Conservation (phyloP, 2,888 invertebrate species). For the Phoenoteleia sp. region DNA sequence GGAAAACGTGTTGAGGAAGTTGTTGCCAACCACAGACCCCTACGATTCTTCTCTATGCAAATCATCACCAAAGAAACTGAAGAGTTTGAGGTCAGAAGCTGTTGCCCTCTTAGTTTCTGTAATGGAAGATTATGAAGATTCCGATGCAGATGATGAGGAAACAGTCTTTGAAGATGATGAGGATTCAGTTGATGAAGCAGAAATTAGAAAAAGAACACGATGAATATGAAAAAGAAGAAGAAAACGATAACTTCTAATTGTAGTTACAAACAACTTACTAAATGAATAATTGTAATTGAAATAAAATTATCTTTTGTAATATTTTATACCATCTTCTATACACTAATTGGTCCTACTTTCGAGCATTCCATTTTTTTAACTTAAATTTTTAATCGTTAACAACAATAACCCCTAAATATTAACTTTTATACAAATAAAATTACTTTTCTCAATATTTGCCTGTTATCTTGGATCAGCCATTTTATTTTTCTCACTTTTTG, state of each 20-base stretch:
- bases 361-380: neutral
- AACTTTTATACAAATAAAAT: neutral
- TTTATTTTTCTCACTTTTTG: neutral
- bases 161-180: neutral
- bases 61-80: conserved; percentile 16
- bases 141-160: neutral
- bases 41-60: conserved; percentile 13
- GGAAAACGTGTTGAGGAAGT: conserved; percentile 8
- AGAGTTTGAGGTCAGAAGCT: conserved; percentile 5
- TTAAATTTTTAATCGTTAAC: neutral
- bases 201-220: neutral
- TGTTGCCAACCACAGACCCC: conserved; percentile 18
- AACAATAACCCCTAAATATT: neutral
- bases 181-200: neutral
- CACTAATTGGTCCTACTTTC: neutral
- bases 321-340: neutral
- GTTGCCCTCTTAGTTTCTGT: conserved; percentile 6
- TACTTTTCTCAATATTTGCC: neutral
- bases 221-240: neutral
- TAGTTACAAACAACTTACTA: neutral
- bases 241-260: neutral
- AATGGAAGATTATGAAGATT: neutral
- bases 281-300: neutral
- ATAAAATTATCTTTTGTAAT: neutral
- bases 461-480: neutral